These are phyloP conservation scores for Corbicula japonica DNA, from an alignment of 2,888 invertebrate species.

Conservation along the genomic window DNA sequence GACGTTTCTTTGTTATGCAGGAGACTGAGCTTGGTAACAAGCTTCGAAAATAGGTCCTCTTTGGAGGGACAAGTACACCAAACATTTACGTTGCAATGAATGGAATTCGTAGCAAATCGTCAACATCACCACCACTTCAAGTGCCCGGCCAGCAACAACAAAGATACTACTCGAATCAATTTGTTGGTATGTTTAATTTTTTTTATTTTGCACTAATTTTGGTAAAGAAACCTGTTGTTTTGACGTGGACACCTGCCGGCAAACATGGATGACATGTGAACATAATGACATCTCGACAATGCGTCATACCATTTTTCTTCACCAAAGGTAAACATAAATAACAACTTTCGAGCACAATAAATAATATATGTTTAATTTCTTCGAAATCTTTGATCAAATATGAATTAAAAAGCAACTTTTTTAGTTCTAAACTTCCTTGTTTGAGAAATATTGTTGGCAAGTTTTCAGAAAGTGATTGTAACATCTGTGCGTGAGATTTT, in stretches of 20 bases:
- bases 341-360: too few species aligned
- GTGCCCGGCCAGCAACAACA: constrained; percentile 75
- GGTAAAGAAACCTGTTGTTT: neutral
- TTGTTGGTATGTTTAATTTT: constrained; percentile 51
- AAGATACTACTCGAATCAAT: constrained; percentile 78
- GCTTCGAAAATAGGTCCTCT: constrained; percentile 80
- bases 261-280: constrained; percentile 37
- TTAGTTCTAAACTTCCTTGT: too few species aligned
- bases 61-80: constrained; percentile 77
- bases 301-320: constrained; percentile 3
- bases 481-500: too few species aligned
- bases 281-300: neutral
- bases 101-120: constrained; percentile 80
- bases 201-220: neutral
- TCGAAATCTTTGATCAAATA: too few species aligned
- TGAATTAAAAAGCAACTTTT: too few species aligned
- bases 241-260: constrained; percentile 56
- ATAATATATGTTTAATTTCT: too few species aligned
- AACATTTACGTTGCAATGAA: constrained; percentile 83
- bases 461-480: too few species aligned
- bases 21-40: constrained; percentile 85
- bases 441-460: too few species aligned
- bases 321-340: too few species aligned
- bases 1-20: constrained; percentile 77
- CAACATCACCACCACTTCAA: constrained; percentile 80